Evolutionary conservation across 2,888 invertebrate genomes (phyloP).

Genomic region (Ectemnius continuus): DNA sequence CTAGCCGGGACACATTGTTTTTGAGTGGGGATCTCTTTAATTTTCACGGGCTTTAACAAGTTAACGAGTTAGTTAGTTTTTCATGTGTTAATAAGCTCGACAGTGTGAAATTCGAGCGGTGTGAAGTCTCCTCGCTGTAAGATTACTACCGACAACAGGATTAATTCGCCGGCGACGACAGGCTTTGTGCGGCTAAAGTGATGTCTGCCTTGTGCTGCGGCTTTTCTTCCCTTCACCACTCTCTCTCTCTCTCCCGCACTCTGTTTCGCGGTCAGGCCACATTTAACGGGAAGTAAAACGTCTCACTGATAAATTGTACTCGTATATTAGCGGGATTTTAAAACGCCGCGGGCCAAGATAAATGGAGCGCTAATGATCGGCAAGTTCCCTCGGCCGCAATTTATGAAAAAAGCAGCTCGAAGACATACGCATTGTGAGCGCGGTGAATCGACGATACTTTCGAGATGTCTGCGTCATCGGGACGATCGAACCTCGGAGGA

Average conservation of each 20-base stretch:
- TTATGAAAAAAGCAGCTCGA: conserved; percentile 3
- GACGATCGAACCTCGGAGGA: not conserved
- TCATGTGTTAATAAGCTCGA: not conserved
- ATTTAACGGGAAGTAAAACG: conserved; percentile 16
- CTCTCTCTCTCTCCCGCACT: too few species aligned
- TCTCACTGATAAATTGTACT: conserved; percentile 12
- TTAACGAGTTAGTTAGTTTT: conserved; percentile 18
- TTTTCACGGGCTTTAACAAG: too few species aligned
- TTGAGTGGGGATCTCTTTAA: too few species aligned
- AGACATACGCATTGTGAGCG: not conserved
- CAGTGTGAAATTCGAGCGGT: not conserved
- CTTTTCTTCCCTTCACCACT: too few species aligned
- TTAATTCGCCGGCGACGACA: conserved; percentile 43
- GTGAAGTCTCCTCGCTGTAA: conserved; percentile 6
- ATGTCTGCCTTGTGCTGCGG: conserved; percentile 11
- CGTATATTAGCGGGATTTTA: conserved; percentile 2
- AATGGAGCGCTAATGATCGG: conserved; percentile 4
- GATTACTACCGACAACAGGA: conserved; percentile 13
- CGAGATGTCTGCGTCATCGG: not conserved
- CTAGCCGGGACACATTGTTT: too few species aligned
- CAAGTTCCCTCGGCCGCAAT: not conserved
- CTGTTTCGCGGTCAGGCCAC: too few species aligned
- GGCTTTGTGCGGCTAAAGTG: conserved; percentile 26
- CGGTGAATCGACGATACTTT: not conserved
- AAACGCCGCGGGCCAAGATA: not conserved